Percentiles rank a stretch among this genome's conserved stretches.
Conservation (phyloP, 2,113 vertebrate species). For the Stegastes partitus region DNA sequence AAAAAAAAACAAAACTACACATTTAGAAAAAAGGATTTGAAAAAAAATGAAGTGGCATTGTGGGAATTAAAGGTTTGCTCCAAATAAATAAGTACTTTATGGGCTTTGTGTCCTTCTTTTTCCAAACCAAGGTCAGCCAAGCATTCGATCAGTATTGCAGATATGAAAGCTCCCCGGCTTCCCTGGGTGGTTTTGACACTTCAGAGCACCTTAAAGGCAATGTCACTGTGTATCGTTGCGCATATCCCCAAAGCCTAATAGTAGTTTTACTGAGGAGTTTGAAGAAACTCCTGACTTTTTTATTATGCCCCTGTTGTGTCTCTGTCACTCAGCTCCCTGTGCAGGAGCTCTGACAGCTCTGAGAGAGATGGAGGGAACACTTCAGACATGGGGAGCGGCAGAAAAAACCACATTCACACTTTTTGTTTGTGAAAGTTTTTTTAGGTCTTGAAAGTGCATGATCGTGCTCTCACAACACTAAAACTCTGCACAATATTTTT, state of each 20-base stretch:
- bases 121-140: constrained; percentile 53
- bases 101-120: constrained; percentile 11
- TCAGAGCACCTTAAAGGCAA: constrained; percentile 62
- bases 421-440: constrained; percentile 47
- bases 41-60: neutral
- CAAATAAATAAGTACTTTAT: constrained; percentile 17
- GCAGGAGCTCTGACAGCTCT: constrained; percentile 63
- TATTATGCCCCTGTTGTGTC: constrained; percentile 59
- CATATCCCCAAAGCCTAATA: constrained; percentile 53
- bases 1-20: neutral
- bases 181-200: constrained; percentile 61
- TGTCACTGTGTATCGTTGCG: constrained; percentile 49
- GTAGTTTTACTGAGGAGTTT: constrained; percentile 64
- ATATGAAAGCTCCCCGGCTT: constrained; percentile 39
- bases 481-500: constrained; percentile 32
- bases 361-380: constrained; percentile 51
- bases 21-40: neutral
- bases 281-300: constrained; percentile 63
- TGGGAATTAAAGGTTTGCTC: constrained; percentile 17
- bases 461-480: constrained; percentile 1
- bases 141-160: constrained; percentile 45
- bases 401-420: constrained; percentile 26
- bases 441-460: constrained; percentile 21
- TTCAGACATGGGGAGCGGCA: constrained; percentile 55
- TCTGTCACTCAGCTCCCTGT: constrained; percentile 70